phyloP scores from a whole-genome alignment of 2,888 invertebrate species.

The Agrotis puta region DNA sequence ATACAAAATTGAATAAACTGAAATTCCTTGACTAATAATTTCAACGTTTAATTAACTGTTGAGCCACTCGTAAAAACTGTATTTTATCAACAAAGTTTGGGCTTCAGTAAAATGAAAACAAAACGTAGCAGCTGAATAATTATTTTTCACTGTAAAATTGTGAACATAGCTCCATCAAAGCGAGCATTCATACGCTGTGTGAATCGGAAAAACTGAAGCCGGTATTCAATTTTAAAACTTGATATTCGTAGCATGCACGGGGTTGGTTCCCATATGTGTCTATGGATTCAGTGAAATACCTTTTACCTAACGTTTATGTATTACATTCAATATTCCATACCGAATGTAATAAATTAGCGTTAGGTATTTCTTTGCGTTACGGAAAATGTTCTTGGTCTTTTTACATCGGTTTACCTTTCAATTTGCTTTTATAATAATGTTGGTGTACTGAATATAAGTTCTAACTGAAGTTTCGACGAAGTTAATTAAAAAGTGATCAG shows the following conservation, averaged over 20 bases:
- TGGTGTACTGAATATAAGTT: background rate
- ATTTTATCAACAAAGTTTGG: constrained; percentile 51
- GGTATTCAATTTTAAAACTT: background rate
- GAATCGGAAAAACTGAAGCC: background rate
- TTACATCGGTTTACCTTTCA: no score
- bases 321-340: no score
- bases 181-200: background rate
- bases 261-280: background rate
- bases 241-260: background rate
- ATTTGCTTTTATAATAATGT: background rate
- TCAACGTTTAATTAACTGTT: constrained; percentile 41
- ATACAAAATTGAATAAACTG: constrained; percentile 14
- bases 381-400: background rate
- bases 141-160: background rate
- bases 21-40: constrained; percentile 38
- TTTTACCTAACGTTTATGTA: no score
- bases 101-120: constrained; percentile 19
- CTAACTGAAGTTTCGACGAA: background rate
- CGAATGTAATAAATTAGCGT: background rate
- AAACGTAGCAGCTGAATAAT: constrained; percentile 11
- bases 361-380: no score
- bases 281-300: background rate
- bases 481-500: constrained; percentile 10
- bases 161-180: background rate
- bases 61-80: constrained; percentile 19